Evolutionary conservation across 2,888 invertebrate species (phyloP), one percentile per base, ranked within the genome.

Genomic region (Cryptus viduatorius): DNA sequence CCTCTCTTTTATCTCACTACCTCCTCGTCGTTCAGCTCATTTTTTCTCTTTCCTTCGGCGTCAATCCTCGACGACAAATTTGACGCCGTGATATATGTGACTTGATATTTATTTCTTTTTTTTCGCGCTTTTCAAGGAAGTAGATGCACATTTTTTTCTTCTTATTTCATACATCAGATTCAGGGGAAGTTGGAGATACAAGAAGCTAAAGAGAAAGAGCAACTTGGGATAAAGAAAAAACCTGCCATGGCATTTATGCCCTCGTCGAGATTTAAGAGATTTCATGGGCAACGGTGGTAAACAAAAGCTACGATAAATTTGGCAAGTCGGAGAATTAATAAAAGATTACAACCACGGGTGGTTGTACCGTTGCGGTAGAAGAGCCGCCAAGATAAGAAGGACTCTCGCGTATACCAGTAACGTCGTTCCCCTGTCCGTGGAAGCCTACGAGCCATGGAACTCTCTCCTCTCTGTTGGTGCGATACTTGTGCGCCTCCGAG

Each of bases 271-370:
- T 85, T 79, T 72, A 82, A 68, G 83, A 85, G 81, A 78, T 79
- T 75, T 71, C 71, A 48, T 65, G 61, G 79, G 56, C 69, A 67
- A 53, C 50, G 75, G 79, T 86, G 88, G 92, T 93, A 93, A 93
- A 93, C 93, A 93, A 93, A 93, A 93, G 92, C 92, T 86, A 89
- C 92, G 90, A 93, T 94, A 94, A 94, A 93, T 93, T 93, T 93
- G 89, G 89, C 92, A 92, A 93, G 92, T 93, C 93, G 90, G 91
- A 93, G 93, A 94, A 94, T 94, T 94, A 94, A 94, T 94, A 94
- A 94, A 94, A 93, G 93, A 94, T 94, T 94, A 94, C 93, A 92
- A 37, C 37, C 90, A 90, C 87, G 90, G 91, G 90, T 90, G 79
- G 80, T 83, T 83, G 75, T 91, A 91, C 90, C 88, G 90, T 59